Base-by-base conservation (phyloP, 1,140 invertebrate genomes). In the Drosophila orena region DNA sequence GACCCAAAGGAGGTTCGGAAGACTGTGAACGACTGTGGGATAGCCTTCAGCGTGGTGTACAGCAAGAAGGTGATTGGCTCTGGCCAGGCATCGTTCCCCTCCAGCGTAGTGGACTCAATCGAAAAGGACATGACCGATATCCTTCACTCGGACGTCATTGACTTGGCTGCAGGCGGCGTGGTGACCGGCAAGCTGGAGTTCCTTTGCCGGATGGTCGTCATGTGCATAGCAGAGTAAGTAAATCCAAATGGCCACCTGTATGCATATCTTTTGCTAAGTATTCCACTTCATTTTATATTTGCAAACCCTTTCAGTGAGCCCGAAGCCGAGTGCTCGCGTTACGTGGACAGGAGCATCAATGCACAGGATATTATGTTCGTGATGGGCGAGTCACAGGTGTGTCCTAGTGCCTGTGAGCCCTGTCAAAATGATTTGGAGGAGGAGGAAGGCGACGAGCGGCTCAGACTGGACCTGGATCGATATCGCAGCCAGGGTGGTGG, bases 291-390 rank as follows among this genome's bases (percentile, higher is more conserved):
- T 43, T 43, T 43, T 4, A 11, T 17, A 43, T 11, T 20, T 4
- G 37, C 4, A 5, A 5, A 38, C 38, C 15, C 2, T 20, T 40
- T 8, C n/a, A 77, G 71, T 2, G 14, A 6, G 4, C 35, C 14
- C 0, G 62, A 79, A 2, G 12, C 1, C 14, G 40, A 38, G 1
- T 69, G 59, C 27, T n/a, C 14, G 0, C 47, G 40, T 4, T 52
- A 54, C 15, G 44, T 69, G 55, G 75, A 83, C 35, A 65, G 77
- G n/a, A 78, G 75, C 30, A 83, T 83, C 5, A 83, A 74, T 64
- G 69, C 79, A 8, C 52, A 62, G 35, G 79, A 83, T 24, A 79
- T 83, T 3, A 61, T 83, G 46, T 83, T 83, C 15, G 64, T 83
- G 4, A 34, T 83, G 75, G 79, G 79, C 6, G 74, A 83, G 30